These are phyloP conservation scores for Pilophorus perplexus DNA, from an alignment of 2,888 invertebrate species.

Conservation along the genomic window DNA sequence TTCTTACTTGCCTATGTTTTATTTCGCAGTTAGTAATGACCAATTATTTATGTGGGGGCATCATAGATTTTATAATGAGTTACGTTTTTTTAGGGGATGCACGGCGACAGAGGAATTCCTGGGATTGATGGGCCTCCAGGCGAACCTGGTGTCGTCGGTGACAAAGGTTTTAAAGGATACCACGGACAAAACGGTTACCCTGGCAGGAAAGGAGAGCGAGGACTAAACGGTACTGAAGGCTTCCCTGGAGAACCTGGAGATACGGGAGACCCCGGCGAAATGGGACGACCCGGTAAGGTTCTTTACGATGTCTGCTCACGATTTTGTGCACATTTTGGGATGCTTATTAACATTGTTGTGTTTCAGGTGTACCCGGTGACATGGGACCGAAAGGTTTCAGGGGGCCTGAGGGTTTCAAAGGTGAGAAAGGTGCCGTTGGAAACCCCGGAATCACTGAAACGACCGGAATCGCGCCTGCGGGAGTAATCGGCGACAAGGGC, in stretches of 20 bases:
- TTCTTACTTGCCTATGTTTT: no score
- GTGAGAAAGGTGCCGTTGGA: conserved; percentile 53
- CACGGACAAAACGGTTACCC: conserved; percentile 17
- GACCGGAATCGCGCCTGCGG: conserved; percentile 50
- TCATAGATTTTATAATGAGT: no score
- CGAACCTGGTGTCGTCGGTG: conserved; percentile 55
- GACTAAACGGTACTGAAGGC: conserved; percentile 50
- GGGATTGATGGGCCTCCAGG: conserved; percentile 59
- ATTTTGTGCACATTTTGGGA: background rate
- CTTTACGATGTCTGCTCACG: background rate
- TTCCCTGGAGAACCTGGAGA: conserved; percentile 55
- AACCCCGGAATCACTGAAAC: conserved; percentile 54
- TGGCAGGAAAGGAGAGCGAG: conserved; percentile 52
- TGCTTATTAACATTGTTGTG: background rate
- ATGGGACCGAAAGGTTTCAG: conserved; percentile 54
- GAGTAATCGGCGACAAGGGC: conserved; percentile 50
- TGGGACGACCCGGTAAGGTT: conserved; percentile 53
- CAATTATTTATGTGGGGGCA: no score
- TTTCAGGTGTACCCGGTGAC: conserved; percentile 47
- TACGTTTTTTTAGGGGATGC: background rate
- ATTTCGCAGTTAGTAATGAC: no score
- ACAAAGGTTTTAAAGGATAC: conserved; percentile 11
- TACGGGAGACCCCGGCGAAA: conserved; percentile 56
- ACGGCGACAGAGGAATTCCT: conserved; percentile 64
- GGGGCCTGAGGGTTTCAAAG: conserved; percentile 55